Base-by-base conservation (phyloP, 2,797 vertebrate genomes). In the Tamandua tetradactyla region DNA sequence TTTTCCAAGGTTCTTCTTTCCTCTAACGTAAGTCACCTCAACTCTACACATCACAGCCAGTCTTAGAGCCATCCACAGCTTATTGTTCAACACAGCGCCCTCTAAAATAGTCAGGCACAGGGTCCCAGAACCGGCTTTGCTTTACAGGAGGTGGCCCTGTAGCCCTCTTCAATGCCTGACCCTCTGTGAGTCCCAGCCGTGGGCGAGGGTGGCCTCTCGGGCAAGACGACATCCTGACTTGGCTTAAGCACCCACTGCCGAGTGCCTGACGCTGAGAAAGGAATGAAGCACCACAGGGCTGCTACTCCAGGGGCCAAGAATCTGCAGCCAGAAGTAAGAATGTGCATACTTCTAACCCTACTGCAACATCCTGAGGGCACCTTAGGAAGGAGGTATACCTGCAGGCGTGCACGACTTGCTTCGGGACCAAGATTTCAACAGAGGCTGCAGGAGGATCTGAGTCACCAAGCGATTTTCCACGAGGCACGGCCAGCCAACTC, bases 1-100 rank as follows among this genome's bases (percentile, higher is more conserved):
- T 71, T 93, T 61, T 32, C 30, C 61, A 95, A 81, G 37, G 10
- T 78, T 71, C 79, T 89, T 75, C 59, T 82, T 89, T 37, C n/a
- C n/a, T n/a, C n/a, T n/a, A n/a, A n/a, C n/a, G n/a, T n/a, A 44
- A 62, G 61, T 84, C 71, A 66, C 25, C 40, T 32, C 49, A 90
- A 61, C 9, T 82, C 44, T 75, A 87, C 23, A 72, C 17, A 80
- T 78, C 40, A 85, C 62, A 79, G 32, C 20, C 27, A 87, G 72
- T 68, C 64, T 89, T 86, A 55, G 62, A 64, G 84, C 74, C 47
- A 62, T 14, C 83, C 37, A 66, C 1, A 61, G 37, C 20, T 40
- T 69, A n/a, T 2, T 61, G 10, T 62, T 52, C n/a, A 87, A 12
- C 11, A 74, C 91, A 84, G 87, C n/a, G 69, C 27, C 74, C 20